Evolutionary conservation across 1,140 invertebrate genomes (phyloP).

Genomic region (Proctacanthus coquilletti): DNA sequence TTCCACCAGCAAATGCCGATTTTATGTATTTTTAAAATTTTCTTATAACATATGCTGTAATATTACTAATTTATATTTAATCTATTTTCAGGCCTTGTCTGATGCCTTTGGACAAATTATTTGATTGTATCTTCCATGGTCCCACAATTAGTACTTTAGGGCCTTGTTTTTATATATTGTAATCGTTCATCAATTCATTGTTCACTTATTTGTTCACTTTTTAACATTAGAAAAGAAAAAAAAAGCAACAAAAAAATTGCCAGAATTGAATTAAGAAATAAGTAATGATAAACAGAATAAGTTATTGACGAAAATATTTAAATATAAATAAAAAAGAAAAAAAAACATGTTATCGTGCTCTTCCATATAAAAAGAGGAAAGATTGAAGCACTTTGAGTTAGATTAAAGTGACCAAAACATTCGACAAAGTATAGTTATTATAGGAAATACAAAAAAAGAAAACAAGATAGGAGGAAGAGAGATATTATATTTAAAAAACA

Average conservation of each 20-base stretch:
- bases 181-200: too few species aligned
- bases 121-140: constrained; percentile 26
- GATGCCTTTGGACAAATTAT: constrained; percentile 26
- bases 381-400: too few species aligned
- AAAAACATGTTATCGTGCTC: too few species aligned
- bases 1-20: constrained; percentile 1
- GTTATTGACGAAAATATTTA: too few species aligned
- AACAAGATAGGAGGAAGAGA: constrained; percentile 12
- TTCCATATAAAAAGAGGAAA: too few species aligned
- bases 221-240: neutral
- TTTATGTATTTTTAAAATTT: constrained; percentile 1
- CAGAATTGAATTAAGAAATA: neutral
- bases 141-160: too few species aligned
- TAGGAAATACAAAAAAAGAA: neutral
- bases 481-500: constrained; percentile 15
- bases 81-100: constrained; percentile 25
- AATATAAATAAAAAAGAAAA: too few species aligned
- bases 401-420: too few species aligned
- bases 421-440: neutral
- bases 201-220: constrained; percentile 23
- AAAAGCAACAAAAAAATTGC: neutral
- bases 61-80: too few species aligned
- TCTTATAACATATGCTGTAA: too few species aligned
- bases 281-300: too few species aligned
- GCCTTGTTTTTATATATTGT: too few species aligned